Evolutionary conservation across 2,113 vertebrate species (phyloP).

Genomic region (Archocentrus centrarchus): DNA sequence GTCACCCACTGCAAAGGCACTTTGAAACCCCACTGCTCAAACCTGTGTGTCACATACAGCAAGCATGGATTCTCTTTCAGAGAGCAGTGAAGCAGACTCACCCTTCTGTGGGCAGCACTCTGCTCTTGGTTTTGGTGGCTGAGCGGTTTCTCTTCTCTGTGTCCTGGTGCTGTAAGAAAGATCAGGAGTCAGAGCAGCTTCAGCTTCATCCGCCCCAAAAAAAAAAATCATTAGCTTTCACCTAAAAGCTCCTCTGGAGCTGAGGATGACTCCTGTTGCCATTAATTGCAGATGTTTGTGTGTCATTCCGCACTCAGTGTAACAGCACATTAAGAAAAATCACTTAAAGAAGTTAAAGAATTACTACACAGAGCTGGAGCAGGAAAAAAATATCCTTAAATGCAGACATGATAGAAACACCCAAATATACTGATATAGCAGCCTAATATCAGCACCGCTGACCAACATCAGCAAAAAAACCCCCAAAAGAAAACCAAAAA

Average conservation of each 20-base stretch:
- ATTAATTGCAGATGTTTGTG: neutral
- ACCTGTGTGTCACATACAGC: neutral
- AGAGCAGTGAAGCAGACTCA: conserved; percentile 1
- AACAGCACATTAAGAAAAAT: neutral
- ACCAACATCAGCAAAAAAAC: no score
- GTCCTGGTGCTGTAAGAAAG: conserved; percentile 36
- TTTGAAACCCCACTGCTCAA: neutral
- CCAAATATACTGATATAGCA: no score
- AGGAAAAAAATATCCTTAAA: accelerated
- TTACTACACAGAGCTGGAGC: neutral
- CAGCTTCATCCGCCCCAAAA: no score
- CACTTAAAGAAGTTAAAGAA: neutral
- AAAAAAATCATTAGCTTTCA: neutral
- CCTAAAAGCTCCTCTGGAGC: neutral
- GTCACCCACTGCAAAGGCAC: neutral
- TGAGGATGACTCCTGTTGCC: neutral
- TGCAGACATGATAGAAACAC: no score
- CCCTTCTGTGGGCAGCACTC: conserved; percentile 53
- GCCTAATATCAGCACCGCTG: no score
- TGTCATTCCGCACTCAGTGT: neutral
- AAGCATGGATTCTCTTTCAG: neutral
- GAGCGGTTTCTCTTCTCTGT: conserved; percentile 42
- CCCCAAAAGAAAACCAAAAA: no score
- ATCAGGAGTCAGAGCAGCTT: neutral
- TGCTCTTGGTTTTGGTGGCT: conserved; percentile 47